Evolutionary conservation across 2,113 vertebrate genomes (phyloP), one percentile per base, ranked within the genome.

Genomic region (Pteronura brasiliensis): DNA sequence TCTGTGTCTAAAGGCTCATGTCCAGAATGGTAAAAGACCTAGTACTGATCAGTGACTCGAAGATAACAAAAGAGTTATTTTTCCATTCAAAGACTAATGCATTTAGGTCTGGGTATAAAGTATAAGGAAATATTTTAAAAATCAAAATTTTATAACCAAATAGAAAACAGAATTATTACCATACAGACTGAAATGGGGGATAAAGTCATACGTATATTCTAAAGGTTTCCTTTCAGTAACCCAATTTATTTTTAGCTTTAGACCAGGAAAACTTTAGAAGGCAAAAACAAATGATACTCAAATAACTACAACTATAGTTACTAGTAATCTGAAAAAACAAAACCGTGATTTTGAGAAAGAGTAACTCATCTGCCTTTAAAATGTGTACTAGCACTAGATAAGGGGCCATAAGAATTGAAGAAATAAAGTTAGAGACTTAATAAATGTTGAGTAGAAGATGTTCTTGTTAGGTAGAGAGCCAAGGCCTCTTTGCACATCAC

Each of bases 231-330:
- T 92, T 97, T 91, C 17, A 79, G 93, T n/a, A 65, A 91, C 18
- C 3, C 7, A 95, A 93, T 88, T 88, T 72, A 83, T 96, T 61
- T 94, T 95, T 84, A 80, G 25, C 42, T 96, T 79, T 10, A 87
- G 47, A 69, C 29, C 18, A 94, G 42, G 72, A 74, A 85, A 94
- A 71, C 39, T 25, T 61, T 20, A 95, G 34, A 92, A 80, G 52
- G 76, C 59, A 92, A 91, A 90, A 88, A 77, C 36, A 95, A 92
- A 93, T 55, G 52, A 29, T n/a, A 95, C 72, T 47, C 69, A 95
- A 91, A 67, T 69, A 88, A 88, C 59, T 93, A 18, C 0, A 52
- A 57, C 79, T 76, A 82, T 2, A 49, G 63, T 86, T 93, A 61
- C 61, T 67, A 44, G 5, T 27, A 76, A 83, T 77, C 74, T 10